phyloP scores from a whole-genome alignment of 2,888 invertebrate genomes.

The Poecilus cupreus region DNA sequence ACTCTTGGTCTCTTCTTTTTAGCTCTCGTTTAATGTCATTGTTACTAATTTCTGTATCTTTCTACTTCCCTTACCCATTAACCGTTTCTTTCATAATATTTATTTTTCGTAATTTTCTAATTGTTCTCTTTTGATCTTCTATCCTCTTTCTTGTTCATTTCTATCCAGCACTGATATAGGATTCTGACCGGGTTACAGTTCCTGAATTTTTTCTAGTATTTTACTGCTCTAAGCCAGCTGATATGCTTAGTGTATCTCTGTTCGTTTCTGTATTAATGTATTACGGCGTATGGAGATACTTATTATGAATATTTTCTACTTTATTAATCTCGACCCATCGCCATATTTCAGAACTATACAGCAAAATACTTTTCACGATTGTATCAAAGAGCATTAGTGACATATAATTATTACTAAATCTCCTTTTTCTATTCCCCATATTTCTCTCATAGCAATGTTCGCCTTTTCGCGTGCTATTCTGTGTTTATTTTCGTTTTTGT shows the following conservation, averaged over 20 bases:
- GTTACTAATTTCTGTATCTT: too few relatives aligned
- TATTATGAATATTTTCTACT: conserved; percentile 16
- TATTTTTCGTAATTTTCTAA: not conserved
- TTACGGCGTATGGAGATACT: conserved; percentile 15
- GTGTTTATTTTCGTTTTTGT: conserved; percentile 13
- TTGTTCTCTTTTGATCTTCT: not conserved
- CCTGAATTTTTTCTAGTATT: not conserved
- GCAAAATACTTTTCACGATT: not conserved
- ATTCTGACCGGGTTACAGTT: not conserved
- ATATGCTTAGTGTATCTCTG: conserved; percentile 22
- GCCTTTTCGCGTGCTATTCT: conserved; percentile 24
- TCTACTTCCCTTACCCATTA: not conserved
- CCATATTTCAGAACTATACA: conserved; percentile 48
- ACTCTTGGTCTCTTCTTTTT: not conserved
- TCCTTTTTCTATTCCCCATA: conserved; percentile 47
- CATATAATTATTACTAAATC: conserved; percentile 15
- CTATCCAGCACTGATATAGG: not conserved
- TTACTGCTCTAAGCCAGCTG: not conserved
- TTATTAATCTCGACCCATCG: not conserved
- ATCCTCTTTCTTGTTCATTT: not conserved
- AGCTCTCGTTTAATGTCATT: not conserved
- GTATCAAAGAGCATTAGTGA: conserved; percentile 31
- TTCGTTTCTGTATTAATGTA: conserved; percentile 43
- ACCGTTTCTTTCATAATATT: conserved; percentile 15
- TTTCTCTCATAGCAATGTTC: conserved; percentile 8